Conservation (phyloP, 1,140 invertebrate species). For the Heterodera carotae region DNA sequence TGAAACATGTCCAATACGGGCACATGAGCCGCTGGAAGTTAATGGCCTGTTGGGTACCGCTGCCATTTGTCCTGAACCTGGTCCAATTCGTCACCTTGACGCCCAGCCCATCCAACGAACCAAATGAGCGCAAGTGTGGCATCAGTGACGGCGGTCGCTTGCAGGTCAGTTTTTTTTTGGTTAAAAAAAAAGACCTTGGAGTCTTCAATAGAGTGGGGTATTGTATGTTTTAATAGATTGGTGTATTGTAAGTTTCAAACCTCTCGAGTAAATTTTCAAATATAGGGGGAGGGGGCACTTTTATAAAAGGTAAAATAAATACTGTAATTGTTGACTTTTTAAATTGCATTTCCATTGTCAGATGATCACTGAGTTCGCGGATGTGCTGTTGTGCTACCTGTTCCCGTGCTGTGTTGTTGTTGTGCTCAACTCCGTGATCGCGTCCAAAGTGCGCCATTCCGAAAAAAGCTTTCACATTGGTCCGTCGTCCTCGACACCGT, state of each 20-base stretch:
- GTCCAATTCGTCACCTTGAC: constrained; percentile 58
- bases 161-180: constrained; percentile 42
- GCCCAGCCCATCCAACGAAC: constrained; percentile 42
- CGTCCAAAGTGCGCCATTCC: constrained; percentile 51
- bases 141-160: constrained; percentile 51
- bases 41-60: constrained; percentile 60
- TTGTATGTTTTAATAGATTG: neutral
- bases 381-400: constrained; percentile 63
- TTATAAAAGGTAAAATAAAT: too few relatives aligned
- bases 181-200: too few relatives aligned
- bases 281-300: too few relatives aligned
- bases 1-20: constrained; percentile 60
- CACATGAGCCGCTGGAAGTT: constrained; percentile 35
- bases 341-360: too few relatives aligned
- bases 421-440: constrained; percentile 58
- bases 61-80: constrained; percentile 62
- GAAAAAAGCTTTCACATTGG: constrained; percentile 38
- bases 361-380: constrained; percentile 52
- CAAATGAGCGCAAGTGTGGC: constrained; percentile 50
- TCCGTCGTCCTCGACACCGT: neutral
- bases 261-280: too few relatives aligned
- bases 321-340: too few relatives aligned
- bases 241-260: too few relatives aligned
- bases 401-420: constrained; percentile 61
- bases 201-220: neutral